Base-by-base conservation (phyloP, 1,140 invertebrate genomes). In the Achroia grisella region DNA sequence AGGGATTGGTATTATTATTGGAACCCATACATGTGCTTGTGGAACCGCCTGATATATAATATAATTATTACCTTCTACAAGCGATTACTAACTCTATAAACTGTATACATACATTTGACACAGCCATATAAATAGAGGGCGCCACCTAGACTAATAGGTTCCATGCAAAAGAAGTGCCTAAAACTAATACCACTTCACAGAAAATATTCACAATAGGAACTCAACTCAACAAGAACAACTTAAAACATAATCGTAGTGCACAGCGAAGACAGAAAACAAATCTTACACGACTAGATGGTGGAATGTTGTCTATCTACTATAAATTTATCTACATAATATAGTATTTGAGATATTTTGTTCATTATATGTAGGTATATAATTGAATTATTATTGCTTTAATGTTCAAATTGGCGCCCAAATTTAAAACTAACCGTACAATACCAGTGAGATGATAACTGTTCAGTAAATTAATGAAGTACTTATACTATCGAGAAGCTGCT, bases 251-350 rank as follows among this genome's bases (percentile, higher is more conserved):
- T n/a, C n/a, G n/a, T n/a, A 23, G 17, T 23, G 17, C 17, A 23
- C 6, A 23, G 17, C 17, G 17, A 45, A 28, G 37, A 27, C 40
- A 62, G 50, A 60, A 56, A 56, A 49, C 58, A 64, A 57, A 64
- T 54, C 63, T 71, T 73, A 68, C 40, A 34, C 66, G 68, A 70
- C 70, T 75, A 75, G 67, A 68, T 49, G 52, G 61, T 71, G 74
- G 74, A 78, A 78, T 78, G 71, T 77, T 49, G 52, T 52, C 67
- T 70, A 71, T 37, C 44, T 46, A 52, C 44, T 44, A 48, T 47
- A 48, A 52, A 41, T 48, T 53, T 54, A 48, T 54, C 45, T 54
- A 54, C 45, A 48, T 10, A 31, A 39, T 34, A 13, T 37, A 15
- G 17, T 40, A 29, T 12, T 12, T 9, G 9, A 12, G 27, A 6